phyloP scores from a whole-genome alignment of 2,797 vertebrate species.

The Coregonus sp. region DNA sequence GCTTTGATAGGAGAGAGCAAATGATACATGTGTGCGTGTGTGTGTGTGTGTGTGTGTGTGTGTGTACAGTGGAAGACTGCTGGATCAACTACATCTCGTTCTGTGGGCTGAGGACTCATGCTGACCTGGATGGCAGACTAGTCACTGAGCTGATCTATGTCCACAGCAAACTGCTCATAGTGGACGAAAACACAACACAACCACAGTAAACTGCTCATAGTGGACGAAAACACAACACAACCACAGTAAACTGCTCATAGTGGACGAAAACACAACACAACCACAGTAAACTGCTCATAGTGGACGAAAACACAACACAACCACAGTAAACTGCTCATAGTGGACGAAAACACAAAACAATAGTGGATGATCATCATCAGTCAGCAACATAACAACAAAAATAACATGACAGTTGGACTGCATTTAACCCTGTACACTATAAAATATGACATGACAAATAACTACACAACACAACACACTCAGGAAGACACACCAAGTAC shows the following conservation, averaged over 20 bases:
- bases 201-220: too few species aligned
- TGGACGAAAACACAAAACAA: slow-evolving; percentile 8
- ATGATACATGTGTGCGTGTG: neutral
- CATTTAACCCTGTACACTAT: neutral
- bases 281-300: slow-evolving; percentile 53
- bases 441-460: neutral
- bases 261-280: too few species aligned
- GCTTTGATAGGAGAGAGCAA: slow-evolving; percentile 5
- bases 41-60: slow-evolving; percentile 7
- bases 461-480: neutral
- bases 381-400: too few species aligned
- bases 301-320: too few species aligned
- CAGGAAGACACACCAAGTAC: neutral
- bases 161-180: slow-evolving; percentile 53
- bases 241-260: too few species aligned
- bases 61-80: neutral
- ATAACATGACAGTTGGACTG: too few species aligned
- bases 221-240: too few species aligned
- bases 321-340: slow-evolving; percentile 28
- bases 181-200: too few species aligned
- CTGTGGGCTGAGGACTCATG: neutral
- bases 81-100: neutral
- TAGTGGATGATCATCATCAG: neutral
- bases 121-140: neutral
- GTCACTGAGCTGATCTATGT: neutral